These are phyloP conservation scores for Apamea epomidion DNA, from an alignment of 2,888 invertebrate genomes.

Conservation along the genomic window DNA sequence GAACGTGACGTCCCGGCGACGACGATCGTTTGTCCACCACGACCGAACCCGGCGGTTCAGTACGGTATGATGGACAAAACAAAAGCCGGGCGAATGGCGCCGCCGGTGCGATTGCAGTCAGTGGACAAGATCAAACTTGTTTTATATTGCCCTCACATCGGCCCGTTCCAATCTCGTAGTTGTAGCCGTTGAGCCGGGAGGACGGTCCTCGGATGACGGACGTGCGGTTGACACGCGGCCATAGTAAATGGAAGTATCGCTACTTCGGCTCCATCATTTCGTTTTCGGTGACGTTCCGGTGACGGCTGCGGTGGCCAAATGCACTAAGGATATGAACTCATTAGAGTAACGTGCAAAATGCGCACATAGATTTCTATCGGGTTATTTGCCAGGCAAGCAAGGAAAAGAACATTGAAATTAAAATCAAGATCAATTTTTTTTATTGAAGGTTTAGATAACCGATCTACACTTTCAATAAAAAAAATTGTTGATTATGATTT, in stretches of 20 bases:
- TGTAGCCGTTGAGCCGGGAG: neutral
- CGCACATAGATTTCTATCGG: neutral
- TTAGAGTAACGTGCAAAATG: neutral
- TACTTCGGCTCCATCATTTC: too few relatives aligned
- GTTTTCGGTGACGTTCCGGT: neutral
- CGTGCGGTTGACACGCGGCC: neutral
- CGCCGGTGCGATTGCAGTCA: neutral
- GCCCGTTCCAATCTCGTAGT: neutral
- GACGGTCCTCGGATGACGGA: neutral
- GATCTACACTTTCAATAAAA: too few relatives aligned
- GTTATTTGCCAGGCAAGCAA: neutral
- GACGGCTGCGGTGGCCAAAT: neutral
- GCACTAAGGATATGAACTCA: neutral
- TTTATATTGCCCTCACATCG: neutral
- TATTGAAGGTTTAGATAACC: too few relatives aligned
- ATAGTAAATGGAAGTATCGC: neutral
- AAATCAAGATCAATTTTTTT: too few relatives aligned
- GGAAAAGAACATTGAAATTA: neutral
- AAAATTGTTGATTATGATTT: too few relatives aligned
- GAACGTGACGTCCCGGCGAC: neutral
- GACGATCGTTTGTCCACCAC: neutral
- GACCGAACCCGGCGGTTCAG: neutral
- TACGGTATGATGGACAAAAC: neutral
- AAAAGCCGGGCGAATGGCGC: neutral
- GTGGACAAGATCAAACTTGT: neutral